These are phyloP conservation scores for Tetramorium parvispinum DNA, from an alignment of 1,140 invertebrate genomes.

Conservation along the genomic window DNA sequence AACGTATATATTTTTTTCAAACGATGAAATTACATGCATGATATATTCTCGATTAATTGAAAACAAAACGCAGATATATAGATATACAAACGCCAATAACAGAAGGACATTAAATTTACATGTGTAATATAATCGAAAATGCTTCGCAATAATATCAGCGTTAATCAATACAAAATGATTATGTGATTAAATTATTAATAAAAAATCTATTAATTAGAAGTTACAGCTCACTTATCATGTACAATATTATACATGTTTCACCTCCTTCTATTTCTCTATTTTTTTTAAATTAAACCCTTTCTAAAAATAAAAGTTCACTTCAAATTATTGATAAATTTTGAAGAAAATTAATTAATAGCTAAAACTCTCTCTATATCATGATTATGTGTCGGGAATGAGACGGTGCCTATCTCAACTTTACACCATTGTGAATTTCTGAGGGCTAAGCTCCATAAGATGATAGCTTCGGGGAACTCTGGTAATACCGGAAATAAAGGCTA, in stretches of 20 bases:
- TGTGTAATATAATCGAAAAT: not conserved
- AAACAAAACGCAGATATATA: not conserved
- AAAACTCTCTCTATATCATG: not conserved
- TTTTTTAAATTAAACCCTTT: not conserved
- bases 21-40: not conserved
- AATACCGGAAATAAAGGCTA: conserved; percentile 42
- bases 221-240: not conserved
- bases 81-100: not conserved
- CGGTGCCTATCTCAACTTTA: not conserved
- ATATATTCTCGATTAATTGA: conserved; percentile 28
- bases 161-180: conserved; percentile 7
- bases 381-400: not conserved
- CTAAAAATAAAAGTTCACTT: not conserved
- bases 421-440: not conserved
- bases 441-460: not conserved
- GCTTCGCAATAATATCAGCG: not conserved
- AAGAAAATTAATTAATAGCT: not conserved
- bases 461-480: conserved; percentile 6
- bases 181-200: not conserved
- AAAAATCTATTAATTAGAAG: not conserved
- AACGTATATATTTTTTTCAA: not conserved
- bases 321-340: not conserved
- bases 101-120: conserved; percentile 25
- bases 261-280: not conserved
- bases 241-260: not conserved